Evolutionary conservation across 2,113 vertebrate genomes (phyloP).

Genomic region (Ailurus styani): DNA sequence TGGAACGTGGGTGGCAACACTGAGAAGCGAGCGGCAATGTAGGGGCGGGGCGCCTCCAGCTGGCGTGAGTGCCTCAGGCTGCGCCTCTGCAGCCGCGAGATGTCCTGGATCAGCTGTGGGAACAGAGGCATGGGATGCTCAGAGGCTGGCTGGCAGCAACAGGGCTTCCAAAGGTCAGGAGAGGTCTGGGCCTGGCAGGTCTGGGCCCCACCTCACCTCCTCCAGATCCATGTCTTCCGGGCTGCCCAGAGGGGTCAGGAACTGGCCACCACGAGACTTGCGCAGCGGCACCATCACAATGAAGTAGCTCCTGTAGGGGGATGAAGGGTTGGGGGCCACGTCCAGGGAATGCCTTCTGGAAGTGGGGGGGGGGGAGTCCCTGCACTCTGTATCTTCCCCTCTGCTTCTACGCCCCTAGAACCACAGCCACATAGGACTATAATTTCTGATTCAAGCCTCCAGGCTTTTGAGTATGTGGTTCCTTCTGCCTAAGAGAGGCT

Average conservation of each 20-base stretch:
- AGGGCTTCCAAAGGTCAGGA: accelerated
- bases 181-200: accelerated
- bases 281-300: conserved; percentile 94
- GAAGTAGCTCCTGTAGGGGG: conserved; percentile 86
- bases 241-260: conserved; percentile 87
- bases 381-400: neutral
- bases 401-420: neutral
- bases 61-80: conserved; percentile 92
- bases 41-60: conserved; percentile 90
- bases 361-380: too few species aligned
- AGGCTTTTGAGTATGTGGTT: too few species aligned
- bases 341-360: neutral
- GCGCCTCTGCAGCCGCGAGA: conserved; percentile 86
- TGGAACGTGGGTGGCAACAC: conserved; percentile 89
- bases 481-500: neutral
- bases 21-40: conserved; percentile 92
- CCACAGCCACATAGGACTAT: accelerated
- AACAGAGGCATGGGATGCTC: neutral
- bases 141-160: neutral
- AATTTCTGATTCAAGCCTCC: neutral
- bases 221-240: conserved; percentile 97
- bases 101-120: conserved; percentile 88
- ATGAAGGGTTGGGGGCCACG: neutral
- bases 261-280: conserved; percentile 84
- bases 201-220: conserved; percentile 84